Evolutionary conservation across 2,113 vertebrate genomes (phyloP).

Genomic region (Microtus ochrogaster): DNA sequence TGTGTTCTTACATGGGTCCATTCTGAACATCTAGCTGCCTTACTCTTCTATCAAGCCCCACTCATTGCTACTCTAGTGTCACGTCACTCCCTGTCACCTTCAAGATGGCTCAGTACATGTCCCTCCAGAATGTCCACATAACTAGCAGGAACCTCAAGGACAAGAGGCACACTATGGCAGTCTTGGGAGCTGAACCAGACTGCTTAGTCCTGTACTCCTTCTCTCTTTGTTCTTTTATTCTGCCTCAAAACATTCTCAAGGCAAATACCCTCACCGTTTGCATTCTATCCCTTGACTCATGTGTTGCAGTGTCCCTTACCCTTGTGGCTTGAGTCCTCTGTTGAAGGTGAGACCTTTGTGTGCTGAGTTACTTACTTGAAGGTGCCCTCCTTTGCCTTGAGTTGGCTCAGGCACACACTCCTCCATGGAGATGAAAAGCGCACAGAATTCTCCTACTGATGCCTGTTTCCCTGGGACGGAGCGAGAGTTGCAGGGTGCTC

Average conservation of each 20-base stretch:
- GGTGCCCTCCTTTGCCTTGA: background rate
- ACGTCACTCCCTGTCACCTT: background rate
- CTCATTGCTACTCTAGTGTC: no score
- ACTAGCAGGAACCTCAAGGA: background rate
- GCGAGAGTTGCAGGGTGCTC: background rate
- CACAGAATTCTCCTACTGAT: background rate
- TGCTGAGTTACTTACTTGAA: background rate
- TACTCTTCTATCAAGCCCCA: background rate
- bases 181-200: background rate
- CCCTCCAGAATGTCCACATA: background rate
- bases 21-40: background rate
- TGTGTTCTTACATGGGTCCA: background rate
- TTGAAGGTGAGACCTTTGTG: background rate
- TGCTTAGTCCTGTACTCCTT: no score
- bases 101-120: background rate
- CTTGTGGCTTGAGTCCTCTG: background rate
- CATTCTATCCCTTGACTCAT: background rate
- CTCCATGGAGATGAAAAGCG: background rate
- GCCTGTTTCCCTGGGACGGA: background rate
- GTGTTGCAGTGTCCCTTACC: no score
- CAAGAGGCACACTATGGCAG: no score
- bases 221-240: background rate
- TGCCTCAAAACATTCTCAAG: no score
- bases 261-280: background rate
- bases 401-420: no score